Evolutionary conservation across 2,888 invertebrate species (phyloP).

Genomic region (Megastigmus dorsalis): DNA sequence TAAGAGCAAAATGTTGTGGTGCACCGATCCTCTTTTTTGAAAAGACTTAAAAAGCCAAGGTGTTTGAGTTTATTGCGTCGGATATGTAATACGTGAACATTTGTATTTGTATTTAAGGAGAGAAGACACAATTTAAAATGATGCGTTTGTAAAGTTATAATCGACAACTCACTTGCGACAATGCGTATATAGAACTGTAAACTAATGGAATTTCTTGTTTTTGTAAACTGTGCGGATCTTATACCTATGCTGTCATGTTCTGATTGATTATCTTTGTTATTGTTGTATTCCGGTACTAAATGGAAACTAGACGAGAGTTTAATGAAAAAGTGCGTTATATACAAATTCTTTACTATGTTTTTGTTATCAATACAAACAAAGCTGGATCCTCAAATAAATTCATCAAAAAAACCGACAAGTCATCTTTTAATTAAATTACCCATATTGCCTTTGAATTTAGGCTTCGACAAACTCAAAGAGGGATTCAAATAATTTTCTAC

Average conservation of each 20-base stretch:
- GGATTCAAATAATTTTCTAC: no score
- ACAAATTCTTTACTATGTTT: constrained; percentile 59
- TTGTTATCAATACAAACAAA: constrained; percentile 62
- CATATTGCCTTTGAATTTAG: no score
- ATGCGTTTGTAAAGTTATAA: no score
- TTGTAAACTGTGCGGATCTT: constrained; percentile 39
- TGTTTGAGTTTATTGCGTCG: constrained; percentile 14
- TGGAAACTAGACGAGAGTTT: constrained; percentile 57
- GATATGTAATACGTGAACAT: neutral
- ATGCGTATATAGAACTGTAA: constrained; percentile 23
- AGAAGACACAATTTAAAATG: constrained; percentile 7
- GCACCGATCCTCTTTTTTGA: constrained; percentile 1
- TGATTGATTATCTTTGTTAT: constrained; percentile 58
- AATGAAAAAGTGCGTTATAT: constrained; percentile 57
- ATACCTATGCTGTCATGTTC: constrained; percentile 49
- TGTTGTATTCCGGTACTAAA: constrained; percentile 60
- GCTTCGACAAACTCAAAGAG: no score
- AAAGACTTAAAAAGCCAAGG: constrained; percentile 19
- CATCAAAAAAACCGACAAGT: constrained; percentile 55
- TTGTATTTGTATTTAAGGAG: constrained; percentile 6
- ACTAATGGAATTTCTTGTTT: constrained; percentile 44
- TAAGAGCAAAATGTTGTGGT: neutral
- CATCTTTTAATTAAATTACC: no score
- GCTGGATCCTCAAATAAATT: constrained; percentile 61
- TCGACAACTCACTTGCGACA: no score